phyloP scores from a whole-genome alignment of 2,888 invertebrate species.

The Lasioglossum villosulum region DNA sequence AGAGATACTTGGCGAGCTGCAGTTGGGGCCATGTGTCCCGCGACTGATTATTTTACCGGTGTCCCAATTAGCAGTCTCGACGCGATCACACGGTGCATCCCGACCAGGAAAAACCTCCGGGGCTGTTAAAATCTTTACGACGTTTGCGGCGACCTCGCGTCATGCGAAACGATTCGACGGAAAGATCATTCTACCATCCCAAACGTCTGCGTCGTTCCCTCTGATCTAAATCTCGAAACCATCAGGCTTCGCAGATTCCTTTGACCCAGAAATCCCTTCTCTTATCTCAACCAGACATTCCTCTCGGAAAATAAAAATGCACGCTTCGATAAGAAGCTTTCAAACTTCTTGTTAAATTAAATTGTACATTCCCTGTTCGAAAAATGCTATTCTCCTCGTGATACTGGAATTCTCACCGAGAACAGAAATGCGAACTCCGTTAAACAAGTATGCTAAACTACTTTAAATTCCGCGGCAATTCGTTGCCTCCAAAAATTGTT shows the following conservation, averaged over 20 bases:
- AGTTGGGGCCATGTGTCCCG: conserved; percentile 54
- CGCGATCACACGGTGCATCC: conserved; percentile 36
- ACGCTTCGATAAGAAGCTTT: neutral
- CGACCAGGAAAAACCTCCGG: conserved; percentile 20
- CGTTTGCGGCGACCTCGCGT: conserved; percentile 22
- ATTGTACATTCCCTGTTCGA: neutral
- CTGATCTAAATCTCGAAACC: neutral
- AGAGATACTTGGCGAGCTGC: conserved; percentile 10
- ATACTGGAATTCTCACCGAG: neutral
- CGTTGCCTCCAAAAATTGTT: neutral
- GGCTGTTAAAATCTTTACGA: conserved; percentile 58
- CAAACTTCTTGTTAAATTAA: neutral
- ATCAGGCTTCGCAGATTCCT: neutral
- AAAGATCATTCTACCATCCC: neutral
- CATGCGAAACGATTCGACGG: neutral
- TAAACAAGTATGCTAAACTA: neutral
- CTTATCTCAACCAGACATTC: neutral
- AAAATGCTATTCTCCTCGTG: neutral
- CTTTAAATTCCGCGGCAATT: neutral
- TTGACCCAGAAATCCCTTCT: neutral
- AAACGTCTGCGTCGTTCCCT: neutral
- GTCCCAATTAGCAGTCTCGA: conserved; percentile 49
- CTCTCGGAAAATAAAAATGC: neutral
- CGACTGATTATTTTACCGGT: conserved; percentile 60
- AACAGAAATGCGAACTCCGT: neutral